phyloP scores from a whole-genome alignment of 1,140 invertebrate species.

The Formica exsecta region DNA sequence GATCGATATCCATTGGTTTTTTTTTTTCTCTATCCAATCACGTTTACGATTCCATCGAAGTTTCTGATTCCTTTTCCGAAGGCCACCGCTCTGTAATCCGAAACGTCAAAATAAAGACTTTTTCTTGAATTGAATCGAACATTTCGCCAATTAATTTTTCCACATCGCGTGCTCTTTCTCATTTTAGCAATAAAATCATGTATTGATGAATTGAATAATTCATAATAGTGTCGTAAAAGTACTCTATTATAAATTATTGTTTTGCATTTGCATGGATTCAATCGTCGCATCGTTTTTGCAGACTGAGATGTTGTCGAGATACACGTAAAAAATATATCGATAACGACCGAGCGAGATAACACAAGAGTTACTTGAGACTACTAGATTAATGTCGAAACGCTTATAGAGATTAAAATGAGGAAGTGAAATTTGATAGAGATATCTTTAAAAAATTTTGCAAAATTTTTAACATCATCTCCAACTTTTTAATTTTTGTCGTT shows the following conservation, averaged over 20 bases:
- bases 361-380: neutral
- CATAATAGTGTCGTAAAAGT: neutral
- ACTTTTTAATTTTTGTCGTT: neutral
- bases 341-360: neutral
- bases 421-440: neutral
- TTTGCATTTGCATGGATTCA: conserved; percentile 2
- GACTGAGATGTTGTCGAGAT: neutral
- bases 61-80: conserved; percentile 37
- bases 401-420: neutral
- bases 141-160: conserved; percentile 23
- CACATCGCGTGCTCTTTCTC: neutral
- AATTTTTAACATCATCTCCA: too few relatives aligned
- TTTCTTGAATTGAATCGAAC: neutral
- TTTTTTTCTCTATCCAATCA: conserved; percentile 32
- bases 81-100: neutral
- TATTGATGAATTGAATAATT: conserved; percentile 18
- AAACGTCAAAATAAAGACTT: conserved; percentile 17
- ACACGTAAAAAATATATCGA: neutral
- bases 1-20: conserved; percentile 8
- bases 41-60: conserved; percentile 24
- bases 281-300: neutral
- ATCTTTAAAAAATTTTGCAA: neutral
- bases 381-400: conserved; percentile 19
- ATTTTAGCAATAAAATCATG: conserved; percentile 14
- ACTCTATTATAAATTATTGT: neutral